Evolutionary conservation across 2,113 vertebrate genomes (phyloP), one percentile per base, ranked within the genome.

Genomic region (Benitochromis conjunctus): DNA sequence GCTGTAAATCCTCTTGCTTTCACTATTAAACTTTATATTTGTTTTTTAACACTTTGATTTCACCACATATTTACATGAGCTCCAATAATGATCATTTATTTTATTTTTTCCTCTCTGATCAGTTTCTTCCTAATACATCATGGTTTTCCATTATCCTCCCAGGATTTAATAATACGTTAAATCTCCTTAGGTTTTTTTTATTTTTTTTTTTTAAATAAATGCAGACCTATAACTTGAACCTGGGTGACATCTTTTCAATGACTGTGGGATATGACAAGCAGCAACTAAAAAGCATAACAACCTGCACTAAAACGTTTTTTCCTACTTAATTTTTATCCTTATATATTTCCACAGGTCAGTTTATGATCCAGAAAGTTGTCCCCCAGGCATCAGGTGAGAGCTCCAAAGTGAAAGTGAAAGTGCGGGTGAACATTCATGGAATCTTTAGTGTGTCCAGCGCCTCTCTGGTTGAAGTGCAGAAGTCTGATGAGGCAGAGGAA

Each of bases 331-430:
- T 36, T 62, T n/a, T 9, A 2, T 54, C 5, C 6, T 46, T 16
- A 53, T 4, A n/a, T 24, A 4, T 74, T 60, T 38, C 29, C 62
- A 2, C 86, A 99, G 98, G 98, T 95, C 97, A 98, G 84, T 99
- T 98, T 93, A 78, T 97, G 93, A 96, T 99, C 94, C 98, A 99
- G 95, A 99, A 99, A 88, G 98, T 99, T 88, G 97, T 97, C 77
- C 97, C 98, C 7, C 98, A 98, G 58, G 97, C 96, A 0, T 97
- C 98, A 29, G 98, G 98, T 0, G 98, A 99, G 90, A 98, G 96
- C 92, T 98, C 98, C 83, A 99, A 99, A 94, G 97, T 99, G 64
- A 99, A 99, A 82, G 98, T 99, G 31, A 99, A 99, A 91, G 98
- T 99, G 84, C 97, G 97, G 0, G 96, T 99, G 83, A 99, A 98